Evolutionary conservation across 2,888 invertebrate species (phyloP).

Genomic region (Melanotus villosus): DNA sequence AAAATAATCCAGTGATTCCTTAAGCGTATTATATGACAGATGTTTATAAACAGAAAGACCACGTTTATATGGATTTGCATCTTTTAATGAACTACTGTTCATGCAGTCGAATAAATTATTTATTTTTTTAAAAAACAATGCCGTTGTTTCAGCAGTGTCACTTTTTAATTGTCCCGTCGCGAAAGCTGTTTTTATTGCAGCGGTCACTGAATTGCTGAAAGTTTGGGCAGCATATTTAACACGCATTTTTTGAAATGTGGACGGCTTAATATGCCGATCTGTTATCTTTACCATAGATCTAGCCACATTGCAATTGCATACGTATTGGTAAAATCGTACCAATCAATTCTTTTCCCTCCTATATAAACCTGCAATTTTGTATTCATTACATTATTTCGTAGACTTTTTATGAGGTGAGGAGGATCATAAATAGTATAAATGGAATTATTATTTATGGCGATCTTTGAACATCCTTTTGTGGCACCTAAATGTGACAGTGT

Average conservation of each 20-base stretch:
- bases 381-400: constrained; percentile 18
- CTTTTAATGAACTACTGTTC: neutral
- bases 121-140: neutral
- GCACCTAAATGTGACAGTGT: neutral
- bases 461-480: neutral
- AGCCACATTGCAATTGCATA: neutral
- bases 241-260: too few relatives aligned
- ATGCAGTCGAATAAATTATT: neutral
- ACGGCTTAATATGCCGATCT: too few relatives aligned
- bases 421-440: neutral
- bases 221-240: too few relatives aligned
- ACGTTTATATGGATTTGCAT: neutral
- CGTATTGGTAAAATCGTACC: neutral
- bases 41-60: neutral
- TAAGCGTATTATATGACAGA: neutral
- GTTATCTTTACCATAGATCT: too few relatives aligned
- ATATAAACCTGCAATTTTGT: neutral
- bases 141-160: neutral
- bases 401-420: constrained; percentile 16
- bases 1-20: neutral
- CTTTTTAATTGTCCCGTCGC: neutral
- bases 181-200: neutral
- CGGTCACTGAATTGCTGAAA: too few relatives aligned
- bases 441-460: neutral
- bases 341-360: neutral